phyloP scores from a whole-genome alignment of 2,797 vertebrate species.

The Malurus splendens region DNA sequence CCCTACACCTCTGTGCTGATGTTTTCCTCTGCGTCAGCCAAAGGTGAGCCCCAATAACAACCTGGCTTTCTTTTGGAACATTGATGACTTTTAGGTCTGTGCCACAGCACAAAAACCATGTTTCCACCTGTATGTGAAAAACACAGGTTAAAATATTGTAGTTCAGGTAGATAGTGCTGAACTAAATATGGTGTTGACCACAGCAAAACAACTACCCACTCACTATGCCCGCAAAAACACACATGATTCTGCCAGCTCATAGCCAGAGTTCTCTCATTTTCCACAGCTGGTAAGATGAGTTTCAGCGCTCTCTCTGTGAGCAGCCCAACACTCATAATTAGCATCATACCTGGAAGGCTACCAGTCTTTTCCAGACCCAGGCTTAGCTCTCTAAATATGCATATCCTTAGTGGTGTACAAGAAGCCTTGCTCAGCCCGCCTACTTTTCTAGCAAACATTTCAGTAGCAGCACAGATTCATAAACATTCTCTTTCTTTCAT shows the following conservation, averaged over 20 bases:
- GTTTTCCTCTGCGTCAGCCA: neutral
- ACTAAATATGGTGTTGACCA: neutral
- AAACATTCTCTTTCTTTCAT: neutral
- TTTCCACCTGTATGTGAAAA: neutral
- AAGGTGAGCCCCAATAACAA: neutral
- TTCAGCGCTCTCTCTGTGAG: neutral
- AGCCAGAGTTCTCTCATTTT: neutral
- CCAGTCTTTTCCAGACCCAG: neutral
- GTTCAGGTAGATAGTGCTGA: neutral
- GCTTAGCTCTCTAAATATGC: neutral
- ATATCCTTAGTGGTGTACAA: neutral
- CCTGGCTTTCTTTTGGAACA: neutral
- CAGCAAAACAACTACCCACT: neutral
- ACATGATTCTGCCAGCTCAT: neutral
- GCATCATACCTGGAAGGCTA: neutral
- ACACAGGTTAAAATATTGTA: neutral
- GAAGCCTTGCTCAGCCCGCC: neutral
- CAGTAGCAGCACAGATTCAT: neutral
- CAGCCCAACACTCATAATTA: neutral
- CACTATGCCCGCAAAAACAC: neutral
- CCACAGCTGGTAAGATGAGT: neutral
- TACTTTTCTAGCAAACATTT: neutral
- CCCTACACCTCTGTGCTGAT: neutral
- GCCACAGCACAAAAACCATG: neutral
- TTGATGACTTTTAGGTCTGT: neutral